Evolutionary conservation across 2,113 vertebrate genomes (phyloP).

Genomic region (Sinocyclocheilus rhinocerous): DNA sequence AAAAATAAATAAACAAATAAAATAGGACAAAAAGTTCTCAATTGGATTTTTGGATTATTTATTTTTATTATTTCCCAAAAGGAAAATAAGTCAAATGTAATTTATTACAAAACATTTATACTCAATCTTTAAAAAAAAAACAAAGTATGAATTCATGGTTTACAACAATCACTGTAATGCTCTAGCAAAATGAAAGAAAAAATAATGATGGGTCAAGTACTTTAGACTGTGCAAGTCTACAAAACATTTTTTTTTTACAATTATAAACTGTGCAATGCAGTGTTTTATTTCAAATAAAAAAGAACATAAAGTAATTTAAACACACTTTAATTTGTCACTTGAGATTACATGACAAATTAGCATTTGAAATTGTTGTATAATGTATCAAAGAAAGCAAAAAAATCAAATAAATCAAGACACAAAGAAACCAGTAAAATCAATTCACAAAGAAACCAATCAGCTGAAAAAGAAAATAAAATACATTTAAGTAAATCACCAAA

Average conservation of each 20-base stretch:
- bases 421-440: conserved; percentile 58
- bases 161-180: conserved; percentile 26
- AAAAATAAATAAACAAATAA: too few species aligned
- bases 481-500: background rate
- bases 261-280: conserved; percentile 45
- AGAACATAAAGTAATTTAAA: conserved; percentile 42
- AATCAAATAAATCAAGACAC: background rate
- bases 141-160: conserved; percentile 9
- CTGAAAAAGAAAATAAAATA: conserved; percentile 5
- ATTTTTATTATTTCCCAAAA: background rate
- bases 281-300: conserved; percentile 53
- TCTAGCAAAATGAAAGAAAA: conserved; percentile 27
- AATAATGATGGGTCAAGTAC: conserved; percentile 24
- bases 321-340: too few species aligned
- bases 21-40: too few species aligned
- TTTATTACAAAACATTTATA: background rate
- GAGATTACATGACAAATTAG: background rate
- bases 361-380: background rate
- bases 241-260: conserved; percentile 51
- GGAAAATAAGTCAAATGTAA: background rate
- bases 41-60: background rate
- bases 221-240: conserved; percentile 39
- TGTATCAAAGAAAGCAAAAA: background rate
- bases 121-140: background rate
- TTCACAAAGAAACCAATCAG: conserved; percentile 41